Base-by-base conservation (phyloP, 2,113 vertebrate species). In the Paralichthys olivaceus region DNA sequence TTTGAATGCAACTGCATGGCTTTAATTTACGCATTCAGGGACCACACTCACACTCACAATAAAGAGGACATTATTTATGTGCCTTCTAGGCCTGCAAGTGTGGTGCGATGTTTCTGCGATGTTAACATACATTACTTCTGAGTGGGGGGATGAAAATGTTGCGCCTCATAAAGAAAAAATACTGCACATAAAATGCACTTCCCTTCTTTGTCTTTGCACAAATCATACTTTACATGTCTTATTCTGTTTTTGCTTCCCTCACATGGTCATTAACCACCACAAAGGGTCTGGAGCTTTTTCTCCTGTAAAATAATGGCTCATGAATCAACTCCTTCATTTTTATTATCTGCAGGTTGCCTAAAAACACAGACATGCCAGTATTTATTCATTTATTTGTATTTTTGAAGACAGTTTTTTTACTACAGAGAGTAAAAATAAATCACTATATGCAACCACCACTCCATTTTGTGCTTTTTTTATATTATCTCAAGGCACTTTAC, bases 141-240 rank as follows among this genome's bases (percentile, higher is more conserved):
- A 59, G 43, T 40, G 12, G 7, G 11, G 53, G n/a, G 57, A 25
- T 34, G 15, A 23, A 29, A 26, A 65, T 17, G 7, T 61, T 4
- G 23, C 40, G 53, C 28, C 25, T 59, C 45, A 55, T 66, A 34
- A 65, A 75, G 22, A 72, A 13, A 14, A 28, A 62, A 43, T 32
- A 56, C 23, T 57, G 55, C 4, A 28, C 25, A 15, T 28, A 32
- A 65, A 32, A 53, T 5, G 4, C 8, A 23, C 56, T 40, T 40
- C 51, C 22, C 43, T 26, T 19, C 34, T 67, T 22, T 20, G 5
- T 19, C 0, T 8, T 15, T 11, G 0, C 22, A 45, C 34, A 54
- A 28, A 60, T n/a, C 5, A 29, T 12, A 17, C 17, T 64, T 29
- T 11, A n/a, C 5, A 55, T 20, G 49, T 78, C 49, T 57, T 26